Evolutionary conservation across 2,888 invertebrate genomes (phyloP), one percentile per base, ranked within the genome.

Genomic region (Pterostichus madidus): DNA sequence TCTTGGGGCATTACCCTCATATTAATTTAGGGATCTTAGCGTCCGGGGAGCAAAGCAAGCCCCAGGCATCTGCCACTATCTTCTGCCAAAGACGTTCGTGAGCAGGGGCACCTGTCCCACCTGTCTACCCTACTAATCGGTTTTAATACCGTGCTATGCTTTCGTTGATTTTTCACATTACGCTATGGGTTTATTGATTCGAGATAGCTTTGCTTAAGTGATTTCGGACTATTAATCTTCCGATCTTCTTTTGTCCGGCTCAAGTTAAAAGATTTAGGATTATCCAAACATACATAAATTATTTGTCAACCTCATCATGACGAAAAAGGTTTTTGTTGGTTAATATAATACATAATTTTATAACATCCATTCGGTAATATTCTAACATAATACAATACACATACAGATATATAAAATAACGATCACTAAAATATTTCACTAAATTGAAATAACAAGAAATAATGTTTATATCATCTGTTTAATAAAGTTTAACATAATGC

Each of bases 1-100:
- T 81, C 75, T 81, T 73, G 59, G 73, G 75, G 73, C 73, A 81
- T 73, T 75, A 53, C 59, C 73, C 81, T 44, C 73, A n/a, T 81
- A 81, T 81, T 81, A 81, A 81, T 81, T 73, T 56, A 31, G 68
- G 68, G 53, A 32, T 53, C 68, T 80, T 79, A 79, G 44, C 59
- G 24, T 59, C 24, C 59, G 59, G 31, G 59, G 17, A 59, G 24
- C 17, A 15, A 35, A 35, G 44, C 68, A 68, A 4, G 35, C 24
- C 35, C 10, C 7, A 39, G 39, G 39, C 39, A 39, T 8, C 53
- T 53, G 76, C n/a, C 11, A 52, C 13, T 49, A 49, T 49, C 76
- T 76, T 32, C 17, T 10, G 24, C 11, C 78, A 35, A 11, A 61
- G 44, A 59, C 59, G 46, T 46, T 46, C 44, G 24, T 73, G 35